phyloP scores from a whole-genome alignment of 2,888 invertebrate species.

The Caenorhabditis angaria region DNA sequence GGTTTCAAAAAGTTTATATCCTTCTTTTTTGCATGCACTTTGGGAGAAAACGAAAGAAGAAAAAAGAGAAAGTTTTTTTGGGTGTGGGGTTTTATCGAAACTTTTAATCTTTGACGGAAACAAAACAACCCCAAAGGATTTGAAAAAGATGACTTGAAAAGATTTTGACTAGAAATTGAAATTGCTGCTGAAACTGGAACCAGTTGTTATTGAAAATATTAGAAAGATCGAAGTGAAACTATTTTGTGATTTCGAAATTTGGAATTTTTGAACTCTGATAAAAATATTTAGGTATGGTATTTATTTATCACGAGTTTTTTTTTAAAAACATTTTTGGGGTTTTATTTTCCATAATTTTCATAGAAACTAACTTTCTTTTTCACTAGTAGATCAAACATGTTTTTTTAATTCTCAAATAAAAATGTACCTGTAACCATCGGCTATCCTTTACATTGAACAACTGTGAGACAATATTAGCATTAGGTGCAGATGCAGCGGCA shows the following conservation, averaged over 20 bases:
- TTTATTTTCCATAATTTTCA: no score
- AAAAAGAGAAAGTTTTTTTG: background rate
- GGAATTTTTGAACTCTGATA: no score
- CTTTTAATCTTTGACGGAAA: background rate
- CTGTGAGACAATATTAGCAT: constrained; percentile 76
- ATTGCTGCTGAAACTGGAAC: background rate
- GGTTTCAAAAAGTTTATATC: constrained; percentile 4
- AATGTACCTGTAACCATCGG: constrained; percentile 95
- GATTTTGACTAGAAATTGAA: background rate
- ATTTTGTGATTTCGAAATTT: no score
- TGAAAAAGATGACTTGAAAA: background rate
- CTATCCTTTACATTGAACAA: constrained; percentile 98
- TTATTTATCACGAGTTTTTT: background rate
- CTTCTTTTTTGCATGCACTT: background rate
- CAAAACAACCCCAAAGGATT: background rate
- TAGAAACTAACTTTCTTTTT: background rate
- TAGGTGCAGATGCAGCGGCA: constrained; percentile 29
- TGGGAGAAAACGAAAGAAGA: background rate
- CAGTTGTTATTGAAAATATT: no score
- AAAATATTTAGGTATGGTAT: background rate
- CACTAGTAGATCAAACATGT: background rate
- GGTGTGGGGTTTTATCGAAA: background rate
- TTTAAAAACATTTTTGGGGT: background rate
- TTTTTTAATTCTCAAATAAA: no score
- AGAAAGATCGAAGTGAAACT: no score